Conservation (phyloP, 53 echinoderm and acorn worm genomes). For the Temnopleurus reevesii region DNA sequence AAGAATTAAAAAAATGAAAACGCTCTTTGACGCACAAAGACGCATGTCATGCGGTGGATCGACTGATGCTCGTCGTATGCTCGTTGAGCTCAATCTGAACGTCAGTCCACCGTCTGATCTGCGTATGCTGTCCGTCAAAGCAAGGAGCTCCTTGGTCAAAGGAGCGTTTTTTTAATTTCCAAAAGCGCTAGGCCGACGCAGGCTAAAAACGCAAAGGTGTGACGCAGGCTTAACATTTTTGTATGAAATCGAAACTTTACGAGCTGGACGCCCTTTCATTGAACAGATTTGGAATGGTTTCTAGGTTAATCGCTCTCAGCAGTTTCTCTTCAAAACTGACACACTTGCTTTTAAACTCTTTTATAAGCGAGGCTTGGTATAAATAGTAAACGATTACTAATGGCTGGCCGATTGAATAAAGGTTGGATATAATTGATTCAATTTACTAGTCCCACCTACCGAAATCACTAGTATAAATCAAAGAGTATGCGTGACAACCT, state of each 20-base stretch:
- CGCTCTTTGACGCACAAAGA: too few relatives aligned
- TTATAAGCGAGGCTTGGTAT: neutral
- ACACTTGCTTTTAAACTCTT: neutral
- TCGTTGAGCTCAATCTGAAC: too few relatives aligned
- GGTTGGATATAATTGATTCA: slow-evolving; percentile 23
- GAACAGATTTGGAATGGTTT: neutral
- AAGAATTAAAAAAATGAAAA: too few relatives aligned
- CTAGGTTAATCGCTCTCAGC: neutral
- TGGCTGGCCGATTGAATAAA: neutral
- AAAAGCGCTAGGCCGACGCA: too few relatives aligned
- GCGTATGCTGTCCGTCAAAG: too few relatives aligned
- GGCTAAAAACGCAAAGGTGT: too few relatives aligned
- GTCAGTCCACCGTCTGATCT: too few relatives aligned
- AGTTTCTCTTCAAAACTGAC: neutral
- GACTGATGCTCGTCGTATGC: too few relatives aligned
- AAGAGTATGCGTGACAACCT: neutral
- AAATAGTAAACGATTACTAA: neutral
- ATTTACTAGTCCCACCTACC: neutral
- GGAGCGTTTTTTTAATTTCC: too few relatives aligned
- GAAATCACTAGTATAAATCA: neutral
- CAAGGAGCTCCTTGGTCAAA: too few relatives aligned
- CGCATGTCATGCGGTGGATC: too few relatives aligned
- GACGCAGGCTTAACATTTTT: neutral
- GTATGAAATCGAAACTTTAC: neutral
- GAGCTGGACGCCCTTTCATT: neutral